Percentiles rank a stretch among this genome's conserved stretches.
Conservation (phyloP, 2,797 vertebrate species). For the Gouania willdenowi region DNA sequence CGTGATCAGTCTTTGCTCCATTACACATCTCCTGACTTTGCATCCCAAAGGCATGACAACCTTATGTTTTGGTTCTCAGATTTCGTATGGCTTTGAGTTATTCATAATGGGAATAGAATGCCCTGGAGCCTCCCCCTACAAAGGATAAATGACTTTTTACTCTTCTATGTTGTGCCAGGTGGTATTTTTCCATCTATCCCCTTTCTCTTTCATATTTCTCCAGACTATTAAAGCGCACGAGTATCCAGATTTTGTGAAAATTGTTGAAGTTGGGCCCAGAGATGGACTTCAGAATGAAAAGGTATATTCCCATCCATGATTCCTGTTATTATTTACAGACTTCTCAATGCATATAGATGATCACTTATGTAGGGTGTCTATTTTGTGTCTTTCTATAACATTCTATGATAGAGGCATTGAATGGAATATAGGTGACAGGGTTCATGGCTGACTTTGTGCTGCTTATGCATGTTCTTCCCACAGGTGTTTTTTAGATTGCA, state of each 20-base stretch:
- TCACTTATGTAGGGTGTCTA: conserved; percentile 16
- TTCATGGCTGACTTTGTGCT: conserved; percentile 43
- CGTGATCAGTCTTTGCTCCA: background rate
- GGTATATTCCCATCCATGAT: conserved; percentile 64
- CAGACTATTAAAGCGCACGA: conserved; percentile 72
- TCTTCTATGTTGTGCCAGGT: conserved; percentile 1
- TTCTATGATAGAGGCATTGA: conserved; percentile 40
- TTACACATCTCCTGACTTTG: conserved; percentile 25
- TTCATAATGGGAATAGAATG: conserved; percentile 33
- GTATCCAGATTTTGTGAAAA: conserved; percentile 86
- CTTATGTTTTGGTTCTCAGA: conserved; percentile 31
- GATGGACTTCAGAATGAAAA: conserved; percentile 97
- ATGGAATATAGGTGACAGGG: conserved; percentile 51
- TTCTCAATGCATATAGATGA: conserved; percentile 10
- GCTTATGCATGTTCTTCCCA: conserved; percentile 39
- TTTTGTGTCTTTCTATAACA: conserved; percentile 13
- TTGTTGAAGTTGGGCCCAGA: conserved; percentile 94
- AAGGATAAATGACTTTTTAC: conserved; percentile 10
- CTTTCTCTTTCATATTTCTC: conserved; percentile 33
- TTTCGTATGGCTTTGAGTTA: conserved; percentile 32
- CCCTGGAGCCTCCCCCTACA: conserved; percentile 3
- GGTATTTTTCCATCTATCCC: background rate
- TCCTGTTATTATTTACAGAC: conserved; percentile 18
- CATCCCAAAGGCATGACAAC: conserved; percentile 27
- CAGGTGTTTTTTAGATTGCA: conserved; percentile 36